A percentile compares a stretch with the other conserved stretches of the same genome.
Conservation (phyloP, 2,113 vertebrate genomes). For the Lepus americanus region DNA sequence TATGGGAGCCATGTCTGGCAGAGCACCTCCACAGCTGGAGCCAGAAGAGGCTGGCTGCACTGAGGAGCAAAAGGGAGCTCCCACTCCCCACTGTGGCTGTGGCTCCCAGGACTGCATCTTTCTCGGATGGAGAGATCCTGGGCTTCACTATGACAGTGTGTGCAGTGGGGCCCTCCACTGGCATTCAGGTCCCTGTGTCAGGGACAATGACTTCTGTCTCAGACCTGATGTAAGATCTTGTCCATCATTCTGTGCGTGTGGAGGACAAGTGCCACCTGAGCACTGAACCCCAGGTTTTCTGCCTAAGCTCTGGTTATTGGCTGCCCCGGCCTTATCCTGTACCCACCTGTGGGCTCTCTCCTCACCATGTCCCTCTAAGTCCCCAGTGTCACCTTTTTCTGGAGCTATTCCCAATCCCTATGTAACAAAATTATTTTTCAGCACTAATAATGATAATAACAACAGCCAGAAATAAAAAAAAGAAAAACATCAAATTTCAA, state of each 20-base stretch:
- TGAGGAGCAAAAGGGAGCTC: background rate
- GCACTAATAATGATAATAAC: conserved; percentile 21
- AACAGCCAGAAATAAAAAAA: conserved; percentile 17
- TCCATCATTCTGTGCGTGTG: fast-evolving
- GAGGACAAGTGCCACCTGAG: too few relatives aligned
- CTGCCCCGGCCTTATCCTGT: background rate
- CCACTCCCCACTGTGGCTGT: fast-evolving
- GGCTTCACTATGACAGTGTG: background rate
- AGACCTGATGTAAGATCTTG: background rate
- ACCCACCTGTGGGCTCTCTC: background rate
- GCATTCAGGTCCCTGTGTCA: too few relatives aligned
- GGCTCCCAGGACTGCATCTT: background rate
- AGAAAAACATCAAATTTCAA: conserved; percentile 10
- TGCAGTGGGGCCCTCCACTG: background rate
- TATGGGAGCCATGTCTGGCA: background rate
- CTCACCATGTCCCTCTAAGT: background rate
- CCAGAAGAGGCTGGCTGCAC: background rate
- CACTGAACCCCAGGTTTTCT: background rate
- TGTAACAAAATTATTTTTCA: background rate
- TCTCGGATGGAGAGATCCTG: background rate
- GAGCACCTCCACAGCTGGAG: background rate
- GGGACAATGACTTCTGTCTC: background rate
- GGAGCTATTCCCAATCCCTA: background rate
- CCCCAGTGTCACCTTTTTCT: background rate
- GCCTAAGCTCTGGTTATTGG: background rate